Evolutionary conservation across 1,140 invertebrate genomes (phyloP), one percentile per base, ranked within the genome.

Genomic region (Drosophila fuyamai): DNA sequence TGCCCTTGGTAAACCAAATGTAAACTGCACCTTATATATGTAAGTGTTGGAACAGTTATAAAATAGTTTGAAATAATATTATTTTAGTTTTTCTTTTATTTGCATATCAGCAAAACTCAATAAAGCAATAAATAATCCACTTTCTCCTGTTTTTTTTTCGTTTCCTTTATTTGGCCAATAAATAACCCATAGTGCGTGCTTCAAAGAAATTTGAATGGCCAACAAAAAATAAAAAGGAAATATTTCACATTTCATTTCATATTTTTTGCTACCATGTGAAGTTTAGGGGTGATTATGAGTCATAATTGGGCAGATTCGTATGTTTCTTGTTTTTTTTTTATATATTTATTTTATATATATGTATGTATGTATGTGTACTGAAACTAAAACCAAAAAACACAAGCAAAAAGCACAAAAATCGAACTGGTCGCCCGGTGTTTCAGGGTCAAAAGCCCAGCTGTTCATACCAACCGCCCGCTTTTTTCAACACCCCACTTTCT

Each of bases 391-490:
- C 7, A 50, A 23, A 29, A 9, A 10, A 10, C 12, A 13, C 27
- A 5, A 29, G 23, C 23, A 48, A 38, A 27, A 10, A 5, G 32
- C 18, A 32, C 36, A 32, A 67, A 55, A 40, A 68, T 43, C 48
- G 60, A 68, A 51, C 62, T 43, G 32, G 13, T 55, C 29, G 50
- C 13, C 36, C 36, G 36, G 27, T 36, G 29, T 48, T 71, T 71
- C 65, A 71, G 65, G 67, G 65, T 71, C 67, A 57, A n/a, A 18
- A n/a, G 10, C 10, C 8, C 56, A 35, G 29, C 38, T 62, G 29
- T 62, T 51, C 9, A 13, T 4, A 16, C 16, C 41, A 3, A 10
- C 43, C 43, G 18, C 8, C n/a, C 23, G 13, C 13, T 13, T 48
- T 16, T 51, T 36, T 14, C 29, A 14, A 57, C 14, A n/a, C 43